Percentiles rank a stretch among this genome's conserved stretches.
Evolutionary conservation across 2,797 vertebrate species (phyloP).

Genomic region (Rhabdophis nuchalis): DNA sequence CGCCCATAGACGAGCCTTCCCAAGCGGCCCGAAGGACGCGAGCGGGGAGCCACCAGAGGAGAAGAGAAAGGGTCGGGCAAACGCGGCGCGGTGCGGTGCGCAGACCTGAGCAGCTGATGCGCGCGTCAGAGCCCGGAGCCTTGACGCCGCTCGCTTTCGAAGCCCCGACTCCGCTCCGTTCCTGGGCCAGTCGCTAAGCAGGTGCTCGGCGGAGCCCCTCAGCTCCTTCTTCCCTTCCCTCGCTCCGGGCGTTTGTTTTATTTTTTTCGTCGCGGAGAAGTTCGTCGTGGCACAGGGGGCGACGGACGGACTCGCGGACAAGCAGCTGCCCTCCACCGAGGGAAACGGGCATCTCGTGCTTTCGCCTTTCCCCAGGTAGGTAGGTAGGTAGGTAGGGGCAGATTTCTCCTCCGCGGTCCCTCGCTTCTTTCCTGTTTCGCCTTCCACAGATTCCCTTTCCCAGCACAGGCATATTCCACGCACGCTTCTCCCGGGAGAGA

Average conservation of each 20-base stretch:
- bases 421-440: neutral
- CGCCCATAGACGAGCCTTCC: neutral
- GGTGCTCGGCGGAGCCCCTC: neutral
- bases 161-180: neutral
- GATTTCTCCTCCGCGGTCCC: neutral
- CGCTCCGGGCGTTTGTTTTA: neutral
- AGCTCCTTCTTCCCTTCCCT: neutral
- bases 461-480: neutral
- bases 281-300: neutral
- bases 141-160: neutral
- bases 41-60: neutral
- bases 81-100: conserved; percentile 2
- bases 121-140: neutral
- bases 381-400: neutral
- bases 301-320: neutral
- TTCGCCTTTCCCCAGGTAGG: fast-evolving
- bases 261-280: neutral
- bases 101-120: neutral
- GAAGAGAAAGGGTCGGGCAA: neutral
- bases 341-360: conserved; percentile 26
- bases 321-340: conserved; percentile 6
- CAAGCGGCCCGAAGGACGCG: neutral
- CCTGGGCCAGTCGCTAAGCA: neutral
- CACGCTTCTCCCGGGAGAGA: neutral
- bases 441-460: neutral